Percentiles rank a stretch among this genome's conserved stretches.
Evolutionary conservation across 2,888 invertebrate genomes (phyloP).

Genomic region (Drosophila melanosoma): DNA sequence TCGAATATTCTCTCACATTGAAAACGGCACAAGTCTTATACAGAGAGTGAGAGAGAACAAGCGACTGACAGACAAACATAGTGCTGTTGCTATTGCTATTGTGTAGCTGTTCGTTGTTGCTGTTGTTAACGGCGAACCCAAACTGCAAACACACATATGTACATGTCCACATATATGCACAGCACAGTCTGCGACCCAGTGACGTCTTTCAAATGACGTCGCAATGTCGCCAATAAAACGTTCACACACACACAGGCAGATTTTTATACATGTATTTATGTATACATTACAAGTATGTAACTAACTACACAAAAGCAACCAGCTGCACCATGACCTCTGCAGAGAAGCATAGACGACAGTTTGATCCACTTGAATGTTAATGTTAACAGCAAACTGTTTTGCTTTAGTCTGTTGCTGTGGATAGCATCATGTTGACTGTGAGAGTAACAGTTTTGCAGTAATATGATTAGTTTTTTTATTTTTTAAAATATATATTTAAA

Average conservation of each 20-base stretch:
- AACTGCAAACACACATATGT: slow-evolving; percentile 8
- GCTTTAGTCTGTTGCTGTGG: background rate
- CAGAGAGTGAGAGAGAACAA: slow-evolving; percentile 5
- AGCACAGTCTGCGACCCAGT: slow-evolving; percentile 52
- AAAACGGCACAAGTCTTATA: slow-evolving; percentile 56
- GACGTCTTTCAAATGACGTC: slow-evolving; percentile 56
- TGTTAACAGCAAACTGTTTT: slow-evolving; percentile 30
- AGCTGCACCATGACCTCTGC: slow-evolving; percentile 54
- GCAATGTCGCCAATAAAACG: slow-evolving; percentile 38
- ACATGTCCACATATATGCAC: slow-evolving; percentile 2
- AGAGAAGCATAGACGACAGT: slow-evolving; percentile 9
- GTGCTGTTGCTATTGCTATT: slow-evolving; percentile 33
- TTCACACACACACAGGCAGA: slow-evolving; percentile 1
- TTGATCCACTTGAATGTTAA: slow-evolving; percentile 24
- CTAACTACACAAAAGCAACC: slow-evolving; percentile 9
- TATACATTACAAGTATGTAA: slow-evolving; percentile 14
- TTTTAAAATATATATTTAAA: background rate
- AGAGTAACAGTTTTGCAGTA: background rate
- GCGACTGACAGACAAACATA: slow-evolving; percentile 4
- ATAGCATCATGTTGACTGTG: slow-evolving; percentile 11
- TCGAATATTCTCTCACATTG: slow-evolving; percentile 55
- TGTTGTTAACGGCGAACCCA: slow-evolving; percentile 50
- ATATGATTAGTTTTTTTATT: background rate
- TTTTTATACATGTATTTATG: background rate
- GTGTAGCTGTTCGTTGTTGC: slow-evolving; percentile 15